Evolutionary conservation across 1,140 invertebrate genomes (phyloP).

Genomic region (Diprion similis): DNA sequence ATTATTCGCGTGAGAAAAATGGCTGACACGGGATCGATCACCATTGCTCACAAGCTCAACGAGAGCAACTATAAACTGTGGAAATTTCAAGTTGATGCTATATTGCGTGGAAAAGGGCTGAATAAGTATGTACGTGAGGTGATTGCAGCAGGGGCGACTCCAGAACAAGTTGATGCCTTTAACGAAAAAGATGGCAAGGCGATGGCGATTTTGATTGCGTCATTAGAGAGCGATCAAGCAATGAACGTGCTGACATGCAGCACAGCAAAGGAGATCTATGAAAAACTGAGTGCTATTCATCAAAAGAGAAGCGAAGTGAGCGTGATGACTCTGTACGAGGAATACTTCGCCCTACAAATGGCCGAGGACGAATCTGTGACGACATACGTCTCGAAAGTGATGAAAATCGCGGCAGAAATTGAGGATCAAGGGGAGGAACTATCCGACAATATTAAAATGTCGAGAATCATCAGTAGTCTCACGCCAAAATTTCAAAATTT

Average conservation of each 20-base stretch:
- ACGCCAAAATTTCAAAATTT: conserved; percentile 28
- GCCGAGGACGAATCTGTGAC: conserved; percentile 26
- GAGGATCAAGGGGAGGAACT: conserved; percentile 26
- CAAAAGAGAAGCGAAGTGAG: conserved; percentile 23
- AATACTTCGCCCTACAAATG: conserved; percentile 26
- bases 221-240: conserved; percentile 20
- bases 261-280: conserved; percentile 20
- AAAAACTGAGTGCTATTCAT: conserved; percentile 20
- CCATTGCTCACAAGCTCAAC: too few species aligned
- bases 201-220: conserved; percentile 23
- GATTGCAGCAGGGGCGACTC: neutral
- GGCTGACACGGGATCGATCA: too few species aligned
- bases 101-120: too few species aligned
- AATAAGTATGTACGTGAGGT: too few species aligned
- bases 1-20: too few species aligned
- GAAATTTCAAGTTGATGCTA: too few species aligned
- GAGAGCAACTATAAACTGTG: too few species aligned
- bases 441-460: conserved; percentile 31
- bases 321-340: conserved; percentile 26
- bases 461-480: conserved; percentile 25
- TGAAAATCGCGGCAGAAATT: conserved; percentile 25
- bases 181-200: conserved; percentile 20
- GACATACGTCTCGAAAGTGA: conserved; percentile 28
- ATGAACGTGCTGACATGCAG: conserved; percentile 11
- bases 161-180: neutral